Evolutionary conservation across 2,888 invertebrate genomes (phyloP).

Genomic region (Limnephilus lunatus): DNA sequence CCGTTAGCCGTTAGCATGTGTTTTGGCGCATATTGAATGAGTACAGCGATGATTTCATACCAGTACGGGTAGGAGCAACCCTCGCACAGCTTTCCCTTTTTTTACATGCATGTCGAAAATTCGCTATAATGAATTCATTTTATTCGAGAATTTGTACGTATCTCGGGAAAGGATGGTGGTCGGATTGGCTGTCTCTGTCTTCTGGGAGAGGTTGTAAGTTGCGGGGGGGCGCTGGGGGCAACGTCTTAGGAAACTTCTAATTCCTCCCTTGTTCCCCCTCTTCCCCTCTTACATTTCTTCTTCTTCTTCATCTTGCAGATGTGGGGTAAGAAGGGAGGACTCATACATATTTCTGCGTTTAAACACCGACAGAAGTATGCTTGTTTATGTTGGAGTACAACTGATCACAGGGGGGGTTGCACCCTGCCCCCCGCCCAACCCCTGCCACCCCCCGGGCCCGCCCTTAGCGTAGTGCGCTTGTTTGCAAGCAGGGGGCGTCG

Average conservation of each 20-base stretch:
- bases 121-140: constrained; percentile 66
- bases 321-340: constrained; percentile 62
- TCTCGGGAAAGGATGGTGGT: constrained; percentile 59
- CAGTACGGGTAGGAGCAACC: neutral
- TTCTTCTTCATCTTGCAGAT: constrained; percentile 56
- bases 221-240: constrained; percentile 71
- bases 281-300: constrained; percentile 55
- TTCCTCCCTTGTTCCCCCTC: constrained; percentile 68
- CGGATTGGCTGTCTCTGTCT: constrained; percentile 52
- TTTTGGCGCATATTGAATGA: constrained; percentile 54
- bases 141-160: constrained; percentile 65
- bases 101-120: constrained; percentile 64
- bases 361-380: constrained; percentile 65
- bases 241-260: constrained; percentile 69
- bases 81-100: constrained; percentile 34
- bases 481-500: constrained; percentile 52
- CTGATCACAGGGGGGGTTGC: constrained; percentile 45
- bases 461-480: constrained; percentile 53
- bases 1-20: constrained; percentile 23
- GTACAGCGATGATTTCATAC: constrained; percentile 68
- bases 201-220: constrained; percentile 67
- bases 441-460: neutral
- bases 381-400: constrained; percentile 66
- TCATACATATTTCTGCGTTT: constrained; percentile 66
- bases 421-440: neutral